Evolutionary conservation across 2,888 invertebrate genomes (phyloP).

Genomic region (Nephrotoma guestfalica): DNA sequence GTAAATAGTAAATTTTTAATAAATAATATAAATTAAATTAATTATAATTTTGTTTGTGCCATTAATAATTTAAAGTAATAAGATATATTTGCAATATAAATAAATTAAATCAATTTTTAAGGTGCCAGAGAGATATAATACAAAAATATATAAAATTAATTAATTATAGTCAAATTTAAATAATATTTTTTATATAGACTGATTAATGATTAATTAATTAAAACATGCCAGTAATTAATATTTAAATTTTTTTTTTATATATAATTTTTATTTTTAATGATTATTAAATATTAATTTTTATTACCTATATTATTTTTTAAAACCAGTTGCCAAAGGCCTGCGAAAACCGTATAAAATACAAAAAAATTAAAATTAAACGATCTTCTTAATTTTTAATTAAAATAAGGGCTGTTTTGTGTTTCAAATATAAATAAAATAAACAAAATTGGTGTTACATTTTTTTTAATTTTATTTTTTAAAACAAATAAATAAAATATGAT

Average conservation of each 20-base stretch:
- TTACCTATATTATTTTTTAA: not conserved
- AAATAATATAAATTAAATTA: not conserved
- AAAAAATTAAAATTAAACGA: not conserved
- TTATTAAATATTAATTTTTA: not conserved
- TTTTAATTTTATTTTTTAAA: not conserved
- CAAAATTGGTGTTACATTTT: not conserved
- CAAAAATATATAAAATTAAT: not conserved
- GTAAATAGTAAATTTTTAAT: constrained; percentile 1
- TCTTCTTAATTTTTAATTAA: not conserved
- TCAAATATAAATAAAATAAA: not conserved
- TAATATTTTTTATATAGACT: not conserved
- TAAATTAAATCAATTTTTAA: not conserved
- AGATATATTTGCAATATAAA: not conserved
- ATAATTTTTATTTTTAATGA: not conserved
- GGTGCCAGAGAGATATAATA: not conserved
- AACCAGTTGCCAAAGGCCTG: constrained; percentile 5
- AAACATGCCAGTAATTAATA: not conserved
- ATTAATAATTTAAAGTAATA: not conserved
- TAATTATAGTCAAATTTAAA: not conserved
- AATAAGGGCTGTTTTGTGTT: not conserved
- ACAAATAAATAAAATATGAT: not conserved
- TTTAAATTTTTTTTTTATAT: not conserved
- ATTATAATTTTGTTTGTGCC: not conserved
- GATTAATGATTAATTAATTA: not conserved
- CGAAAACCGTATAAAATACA: constrained; percentile 2